Conservation (phyloP, 2,113 vertebrate species). For the Eurystomus gularis region DNA sequence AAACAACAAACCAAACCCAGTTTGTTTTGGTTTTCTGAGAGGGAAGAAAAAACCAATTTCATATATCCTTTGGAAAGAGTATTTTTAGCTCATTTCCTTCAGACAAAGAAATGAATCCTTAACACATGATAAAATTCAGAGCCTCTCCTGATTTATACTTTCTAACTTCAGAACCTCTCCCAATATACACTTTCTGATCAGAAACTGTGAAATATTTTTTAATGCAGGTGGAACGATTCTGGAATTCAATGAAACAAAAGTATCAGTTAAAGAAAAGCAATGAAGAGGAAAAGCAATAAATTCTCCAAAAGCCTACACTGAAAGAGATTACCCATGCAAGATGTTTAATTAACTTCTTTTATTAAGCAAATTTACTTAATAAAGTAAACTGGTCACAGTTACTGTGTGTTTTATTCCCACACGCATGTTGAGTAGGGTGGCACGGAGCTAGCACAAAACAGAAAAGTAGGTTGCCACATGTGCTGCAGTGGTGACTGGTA, state of each 20-base stretch:
- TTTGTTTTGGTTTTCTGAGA: neutral
- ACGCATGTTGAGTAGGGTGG: neutral
- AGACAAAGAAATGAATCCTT: neutral
- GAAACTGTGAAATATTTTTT: neutral
- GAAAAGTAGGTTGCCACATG: neutral
- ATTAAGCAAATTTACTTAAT: slow-evolving; percentile 1
- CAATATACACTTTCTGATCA: neutral
- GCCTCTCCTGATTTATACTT: neutral
- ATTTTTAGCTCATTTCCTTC: neutral
- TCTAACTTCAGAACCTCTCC: neutral
- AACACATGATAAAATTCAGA: neutral
- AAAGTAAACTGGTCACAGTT: neutral
- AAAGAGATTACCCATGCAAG: slow-evolving; percentile 31
- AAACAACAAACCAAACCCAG: neutral
- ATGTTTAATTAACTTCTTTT: slow-evolving; percentile 33
- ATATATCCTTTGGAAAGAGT: neutral
- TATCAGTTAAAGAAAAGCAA: neutral
- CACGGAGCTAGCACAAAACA: rapidly evolving
- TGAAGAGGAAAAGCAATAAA: neutral
- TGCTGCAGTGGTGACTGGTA: neutral
- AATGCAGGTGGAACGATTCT: neutral
- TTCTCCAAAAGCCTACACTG: neutral
- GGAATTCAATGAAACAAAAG: neutral
- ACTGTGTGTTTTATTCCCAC: neutral
- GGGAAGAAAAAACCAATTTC: neutral